Percentiles rank a stretch among this genome's conserved stretches.
Evolutionary conservation across 2,888 invertebrate species (phyloP).

Genomic region (Cataglyphis altisquamis): DNA sequence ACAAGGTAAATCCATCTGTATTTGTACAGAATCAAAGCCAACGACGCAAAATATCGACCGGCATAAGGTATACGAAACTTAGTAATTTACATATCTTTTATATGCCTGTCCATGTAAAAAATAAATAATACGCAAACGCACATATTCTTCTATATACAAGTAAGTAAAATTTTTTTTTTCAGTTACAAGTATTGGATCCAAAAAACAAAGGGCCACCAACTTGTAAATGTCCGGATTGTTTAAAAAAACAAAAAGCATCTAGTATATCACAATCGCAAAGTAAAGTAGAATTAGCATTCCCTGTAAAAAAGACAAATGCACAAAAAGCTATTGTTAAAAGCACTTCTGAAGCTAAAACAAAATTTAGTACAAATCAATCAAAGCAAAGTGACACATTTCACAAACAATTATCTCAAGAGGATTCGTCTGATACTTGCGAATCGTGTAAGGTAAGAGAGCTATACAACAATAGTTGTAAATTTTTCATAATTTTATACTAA

Average conservation of each 20-base stretch:
- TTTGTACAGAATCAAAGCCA: conserved; percentile 78
- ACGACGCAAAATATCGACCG: conserved; percentile 79
- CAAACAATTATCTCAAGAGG: conserved; percentile 71
- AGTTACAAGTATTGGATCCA: conserved; percentile 83
- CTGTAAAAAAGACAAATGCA: conserved; percentile 67
- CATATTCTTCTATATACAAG: background rate
- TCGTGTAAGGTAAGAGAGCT: conserved; percentile 74
- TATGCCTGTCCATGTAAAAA: background rate
- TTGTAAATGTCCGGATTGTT: conserved; percentile 84
- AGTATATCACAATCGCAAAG: conserved; percentile 74
- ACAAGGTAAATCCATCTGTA: conserved; percentile 68
- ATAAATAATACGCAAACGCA: background rate
- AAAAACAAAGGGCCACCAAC: conserved; percentile 82
- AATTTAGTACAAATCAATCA: conserved; percentile 74
- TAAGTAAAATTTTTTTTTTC: conserved; percentile 39
- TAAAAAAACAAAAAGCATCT: conserved; percentile 78
- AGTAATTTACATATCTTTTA: background rate
- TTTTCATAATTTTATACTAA: background rate
- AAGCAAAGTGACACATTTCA: conserved; percentile 65
- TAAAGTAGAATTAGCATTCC: conserved; percentile 70
- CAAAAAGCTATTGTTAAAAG: conserved; percentile 70
- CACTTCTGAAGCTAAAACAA: conserved; percentile 66
- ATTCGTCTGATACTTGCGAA: conserved; percentile 70
- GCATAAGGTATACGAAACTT: conserved; percentile 79
- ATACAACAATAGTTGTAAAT: conserved; percentile 12